phyloP scores from a whole-genome alignment of 2,888 invertebrate genomes.

The Epirrhoe alternata region DNA sequence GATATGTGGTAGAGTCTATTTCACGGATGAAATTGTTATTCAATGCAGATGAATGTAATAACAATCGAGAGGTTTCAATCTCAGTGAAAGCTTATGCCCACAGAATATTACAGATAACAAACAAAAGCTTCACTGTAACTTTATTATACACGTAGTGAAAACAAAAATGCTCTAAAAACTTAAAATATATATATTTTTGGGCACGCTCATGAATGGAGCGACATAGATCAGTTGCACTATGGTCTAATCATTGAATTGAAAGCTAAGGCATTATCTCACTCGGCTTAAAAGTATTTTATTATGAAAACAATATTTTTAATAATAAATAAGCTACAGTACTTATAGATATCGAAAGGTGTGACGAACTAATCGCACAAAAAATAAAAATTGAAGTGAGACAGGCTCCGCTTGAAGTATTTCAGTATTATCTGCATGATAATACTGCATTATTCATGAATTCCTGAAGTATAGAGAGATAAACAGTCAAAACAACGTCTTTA shows the following conservation, averaged over 20 bases:
- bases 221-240: no score
- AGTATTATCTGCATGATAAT: slow-evolving; percentile 55
- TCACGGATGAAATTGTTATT: slow-evolving; percentile 46
- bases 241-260: no score
- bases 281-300: no score
- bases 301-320: no score
- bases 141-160: no score
- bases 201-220: no score
- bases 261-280: no score
- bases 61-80: slow-evolving; percentile 66
- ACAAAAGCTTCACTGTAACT: slow-evolving; percentile 2
- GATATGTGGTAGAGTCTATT: slow-evolving; percentile 36
- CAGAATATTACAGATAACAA: not conserved
- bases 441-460: slow-evolving; percentile 70
- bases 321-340: no score
- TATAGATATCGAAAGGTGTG: no score
- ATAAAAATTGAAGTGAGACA: not conserved
- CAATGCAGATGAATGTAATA: slow-evolving; percentile 53
- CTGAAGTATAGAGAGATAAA: slow-evolving; percentile 44
- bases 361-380: not conserved
- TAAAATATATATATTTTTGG: no score
- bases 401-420: not conserved
- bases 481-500: slow-evolving; percentile 43
- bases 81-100: slow-evolving; percentile 65
- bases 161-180: no score